Base-by-base conservation (phyloP, 2,888 invertebrate species). In the Himalopsyche tibetana region DNA sequence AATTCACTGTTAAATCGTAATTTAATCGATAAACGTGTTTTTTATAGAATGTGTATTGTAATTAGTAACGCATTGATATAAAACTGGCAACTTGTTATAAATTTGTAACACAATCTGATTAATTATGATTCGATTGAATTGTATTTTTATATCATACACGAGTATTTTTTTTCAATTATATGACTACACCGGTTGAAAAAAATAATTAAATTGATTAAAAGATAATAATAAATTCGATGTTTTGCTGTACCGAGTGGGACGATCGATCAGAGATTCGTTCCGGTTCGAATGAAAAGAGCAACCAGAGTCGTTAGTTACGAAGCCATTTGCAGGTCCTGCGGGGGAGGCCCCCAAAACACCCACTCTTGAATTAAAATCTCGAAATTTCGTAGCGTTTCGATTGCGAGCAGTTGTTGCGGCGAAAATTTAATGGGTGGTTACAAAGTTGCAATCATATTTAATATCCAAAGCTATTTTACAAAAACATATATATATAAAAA, bases 231-330 rank as follows among this genome's bases (percentile, higher is more conserved):
- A 36, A 74, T 36, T 36, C 36, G 74, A 36, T 38, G 74, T 36
- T 74, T 74, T 12, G 80, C 36, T 51, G 51, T 80, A 42, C n/a
- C 12, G 51, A 9, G 80, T 80, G 80, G 80, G 80, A 42, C n/a
- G 80, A 80, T 80, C 80, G 51, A 80, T 80, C 80, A 80, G 36
- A 28, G 15, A 80, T 80, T 80, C 45, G 80, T 80, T 80, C 80
- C 80, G 45, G 80, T n/a, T 51, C 28, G 80, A 42, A 42, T 80
- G 51, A 80, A 80, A 38, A 74, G 51, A 51, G 36, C 74, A 51
- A 51, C 38, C 74, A 15, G 15, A 74, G 74, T 74, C 74, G 74
- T 74, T 74, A 36, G 36, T 15, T 74, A 74, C 36, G 11, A 74
- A 28, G 28, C 74, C 74, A 74, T 28, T 28, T 36, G 19, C 74